These are phyloP conservation scores for Metopia argyrocephala DNA, from an alignment of 2,888 invertebrate species.

Conservation along the genomic window DNA sequence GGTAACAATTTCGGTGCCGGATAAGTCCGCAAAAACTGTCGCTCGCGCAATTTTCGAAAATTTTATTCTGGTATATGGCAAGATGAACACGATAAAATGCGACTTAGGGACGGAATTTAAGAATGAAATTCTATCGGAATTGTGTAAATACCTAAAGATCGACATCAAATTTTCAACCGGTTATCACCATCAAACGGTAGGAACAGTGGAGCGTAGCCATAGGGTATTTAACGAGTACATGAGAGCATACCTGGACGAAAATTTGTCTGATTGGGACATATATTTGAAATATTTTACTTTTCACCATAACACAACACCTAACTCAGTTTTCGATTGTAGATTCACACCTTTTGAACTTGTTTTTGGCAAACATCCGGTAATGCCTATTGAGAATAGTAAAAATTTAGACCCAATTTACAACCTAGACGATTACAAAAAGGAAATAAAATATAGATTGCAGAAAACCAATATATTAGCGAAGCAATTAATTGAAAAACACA, in stretches of 20 bases:
- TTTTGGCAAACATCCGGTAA: background rate
- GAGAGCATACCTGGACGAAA: background rate
- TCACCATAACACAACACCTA: background rate
- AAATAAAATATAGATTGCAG: slow-evolving; percentile 12
- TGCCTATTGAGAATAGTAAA: background rate
- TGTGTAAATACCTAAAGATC: background rate
- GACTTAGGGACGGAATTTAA: slow-evolving; percentile 59
- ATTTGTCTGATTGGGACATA: background rate
- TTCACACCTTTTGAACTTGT: slow-evolving; percentile 5
- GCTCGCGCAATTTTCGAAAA: too few species aligned
- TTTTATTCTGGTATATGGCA: slow-evolving; percentile 46
- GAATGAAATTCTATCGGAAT: slow-evolving; percentile 43
- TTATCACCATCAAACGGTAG: background rate
- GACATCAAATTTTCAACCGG: background rate
- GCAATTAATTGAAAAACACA: background rate
- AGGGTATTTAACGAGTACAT: too few species aligned
- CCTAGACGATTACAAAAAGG: slow-evolving; percentile 1
- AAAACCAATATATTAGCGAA: background rate
- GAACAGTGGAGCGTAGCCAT: slow-evolving; percentile 2
- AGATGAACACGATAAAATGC: slow-evolving; percentile 52
- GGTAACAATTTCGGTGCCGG: slow-evolving; percentile 41
- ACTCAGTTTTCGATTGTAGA: background rate
- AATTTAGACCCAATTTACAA: slow-evolving; percentile 6
- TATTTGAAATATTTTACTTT: slow-evolving; percentile 8
- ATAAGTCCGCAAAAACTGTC: background rate